Evolutionary conservation across 1,140 invertebrate species (phyloP), one percentile per base, ranked within the genome.

Genomic region (Choristoneura fumiferana): DNA sequence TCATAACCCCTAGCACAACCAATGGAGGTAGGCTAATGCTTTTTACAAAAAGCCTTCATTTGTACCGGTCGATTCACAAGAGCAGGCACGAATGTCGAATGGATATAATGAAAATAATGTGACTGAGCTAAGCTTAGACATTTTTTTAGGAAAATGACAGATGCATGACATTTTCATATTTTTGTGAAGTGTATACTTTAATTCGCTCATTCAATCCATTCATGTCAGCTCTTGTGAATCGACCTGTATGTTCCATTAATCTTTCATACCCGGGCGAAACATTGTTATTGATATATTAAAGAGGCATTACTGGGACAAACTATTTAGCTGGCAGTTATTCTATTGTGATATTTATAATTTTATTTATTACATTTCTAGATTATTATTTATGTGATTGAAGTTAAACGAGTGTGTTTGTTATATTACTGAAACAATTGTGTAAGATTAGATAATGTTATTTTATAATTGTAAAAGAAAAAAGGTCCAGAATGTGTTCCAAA

Each of bases 331-430:
- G 77, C 82, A 83, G 81, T 83, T 84, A 72, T 73, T 83, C 81
- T 87, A 86, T 78, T 89, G 85, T 89, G 85, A 89, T 89, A 87
- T 89, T 87, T 71, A 84, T 84, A 84, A 83, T 84, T 78, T 65
- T 87, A 84, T 84, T 86, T 86, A 82, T 84, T 80, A 76, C 73
- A 76, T 77, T 77, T 81, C 69, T 81, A 84, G 78, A 80, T 76
- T 82, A 82, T 83, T 80, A 77, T 80, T 85, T 84, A 78, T 81
- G 69, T 65, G 57, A 71, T 67, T 69, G 74, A 78, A 73, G 76
- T 82, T 81, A 74, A 75, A 79, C 71, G 75, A 76, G 76, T 71
- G 61, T 53, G 70, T 71, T 69, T 78, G 69, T 83, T 83, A 78
- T 78, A 82, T 75, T 80, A 82, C 69, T 74, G 69, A 81, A 63